Evolutionary conservation across 2,797 vertebrate species (phyloP).

Genomic region (Ambastaia sidthimunki): DNA sequence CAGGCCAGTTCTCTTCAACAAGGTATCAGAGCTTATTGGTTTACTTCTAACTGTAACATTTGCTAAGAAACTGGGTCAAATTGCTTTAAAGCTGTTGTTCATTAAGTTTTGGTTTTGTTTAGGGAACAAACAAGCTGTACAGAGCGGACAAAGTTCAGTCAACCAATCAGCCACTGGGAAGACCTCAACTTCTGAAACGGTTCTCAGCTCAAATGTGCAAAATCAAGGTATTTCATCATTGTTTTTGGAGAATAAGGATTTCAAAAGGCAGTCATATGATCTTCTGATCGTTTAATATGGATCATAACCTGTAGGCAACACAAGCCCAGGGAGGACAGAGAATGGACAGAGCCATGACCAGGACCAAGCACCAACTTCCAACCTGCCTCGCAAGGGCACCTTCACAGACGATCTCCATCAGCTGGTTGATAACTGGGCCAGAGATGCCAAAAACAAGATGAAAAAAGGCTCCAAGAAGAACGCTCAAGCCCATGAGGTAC

Average conservation of each 20-base stretch:
- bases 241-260: neutral
- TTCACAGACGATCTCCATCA: slow-evolving; percentile 96
- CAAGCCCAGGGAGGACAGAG: slow-evolving; percentile 80
- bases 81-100: slow-evolving; percentile 4
- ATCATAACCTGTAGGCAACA: slow-evolving; percentile 71
- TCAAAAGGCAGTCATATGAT: neutral
- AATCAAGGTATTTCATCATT: slow-evolving; percentile 51
- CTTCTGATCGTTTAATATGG: neutral
- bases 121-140: slow-evolving; percentile 59
- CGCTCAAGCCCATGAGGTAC: slow-evolving; percentile 69
- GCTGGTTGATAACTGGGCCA: slow-evolving; percentile 95
- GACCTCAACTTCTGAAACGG: slow-evolving; percentile 51
- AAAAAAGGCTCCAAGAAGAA: slow-evolving; percentile 84
- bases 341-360: slow-evolving; percentile 78
- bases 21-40: slow-evolving; percentile 28
- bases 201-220: slow-evolving; percentile 70
- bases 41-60: neutral
- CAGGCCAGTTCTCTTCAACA: slow-evolving; percentile 79
- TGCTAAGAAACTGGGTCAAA: neutral
- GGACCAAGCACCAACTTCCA: slow-evolving; percentile 74
- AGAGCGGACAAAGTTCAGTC: slow-evolving; percentile 60
- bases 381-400: slow-evolving; percentile 87
- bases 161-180: slow-evolving; percentile 49
- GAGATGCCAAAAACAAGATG: slow-evolving; percentile 88
- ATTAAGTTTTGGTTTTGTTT: slow-evolving; percentile 20